Evolutionary conservation across 2,797 vertebrate species (phyloP).

Genomic region (Lepus oiostolus): DNA sequence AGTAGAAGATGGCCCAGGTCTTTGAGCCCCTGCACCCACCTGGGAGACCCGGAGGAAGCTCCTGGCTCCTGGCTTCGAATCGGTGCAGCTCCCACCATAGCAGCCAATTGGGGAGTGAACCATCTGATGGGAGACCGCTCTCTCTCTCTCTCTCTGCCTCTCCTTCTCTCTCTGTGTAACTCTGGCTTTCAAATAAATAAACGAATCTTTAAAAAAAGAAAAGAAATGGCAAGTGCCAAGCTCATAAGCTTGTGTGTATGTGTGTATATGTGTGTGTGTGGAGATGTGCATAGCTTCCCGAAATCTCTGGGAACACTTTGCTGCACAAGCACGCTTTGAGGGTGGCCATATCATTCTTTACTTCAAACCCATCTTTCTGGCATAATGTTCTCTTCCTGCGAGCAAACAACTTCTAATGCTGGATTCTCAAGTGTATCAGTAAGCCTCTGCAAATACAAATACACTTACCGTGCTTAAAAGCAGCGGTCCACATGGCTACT

Average conservation of each 20-base stretch:
- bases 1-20: no score
- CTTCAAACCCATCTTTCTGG: not conserved
- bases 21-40: no score
- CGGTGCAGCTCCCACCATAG: no score
- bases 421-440: conserved; percentile 32
- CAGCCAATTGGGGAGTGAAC: no score
- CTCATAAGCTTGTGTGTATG: not conserved
- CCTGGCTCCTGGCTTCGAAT: no score
- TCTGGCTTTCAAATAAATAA: no score
- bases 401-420: not conserved
- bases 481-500: not conserved
- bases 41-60: no score
- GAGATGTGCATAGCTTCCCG: not conserved
- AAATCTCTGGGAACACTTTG: not conserved
- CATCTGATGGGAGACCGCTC: no score
- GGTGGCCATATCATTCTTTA: not conserved
- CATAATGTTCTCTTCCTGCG: conserved; percentile 47
- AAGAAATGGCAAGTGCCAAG: no score
- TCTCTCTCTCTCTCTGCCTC: no score
- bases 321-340: not conserved
- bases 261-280: not conserved
- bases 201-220: no score
- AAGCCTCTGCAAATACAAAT: conserved; percentile 57
- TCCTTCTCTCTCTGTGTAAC: no score
- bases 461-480: not conserved